phyloP scores from a whole-genome alignment of 2,113 vertebrate genomes.

The Vicugna pacos region DNA sequence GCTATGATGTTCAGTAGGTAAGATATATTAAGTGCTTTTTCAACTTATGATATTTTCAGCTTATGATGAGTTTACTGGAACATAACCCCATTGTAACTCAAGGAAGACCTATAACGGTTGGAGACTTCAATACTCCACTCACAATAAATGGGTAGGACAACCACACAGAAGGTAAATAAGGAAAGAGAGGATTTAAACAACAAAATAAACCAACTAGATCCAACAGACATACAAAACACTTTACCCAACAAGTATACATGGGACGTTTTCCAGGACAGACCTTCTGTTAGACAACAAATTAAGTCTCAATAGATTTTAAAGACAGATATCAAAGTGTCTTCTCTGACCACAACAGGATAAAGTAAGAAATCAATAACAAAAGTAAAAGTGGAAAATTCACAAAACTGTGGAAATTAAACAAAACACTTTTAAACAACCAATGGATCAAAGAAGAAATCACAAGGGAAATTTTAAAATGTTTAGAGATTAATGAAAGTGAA shows the following conservation, averaged over 20 bases:
- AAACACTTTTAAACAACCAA: neutral
- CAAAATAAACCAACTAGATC: neutral
- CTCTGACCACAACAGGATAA: neutral
- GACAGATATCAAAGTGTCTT: neutral
- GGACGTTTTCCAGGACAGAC: neutral
- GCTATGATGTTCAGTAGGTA: too few relatives aligned
- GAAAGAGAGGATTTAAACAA: neutral
- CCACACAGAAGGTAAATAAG: neutral
- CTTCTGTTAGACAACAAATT: neutral
- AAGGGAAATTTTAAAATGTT: neutral
- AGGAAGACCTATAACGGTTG: neutral
- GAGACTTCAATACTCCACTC: neutral
- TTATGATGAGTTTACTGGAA: too few relatives aligned
- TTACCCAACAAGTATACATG: neutral
- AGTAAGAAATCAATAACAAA: neutral
- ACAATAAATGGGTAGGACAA: neutral
- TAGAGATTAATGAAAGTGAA: neutral
- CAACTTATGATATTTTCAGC: too few relatives aligned
- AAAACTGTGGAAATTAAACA: neutral
- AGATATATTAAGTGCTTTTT: too few relatives aligned
- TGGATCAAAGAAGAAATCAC: neutral
- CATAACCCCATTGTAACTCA: too few relatives aligned
- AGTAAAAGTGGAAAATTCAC: neutral
- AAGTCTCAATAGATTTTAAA: neutral
- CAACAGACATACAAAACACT: neutral